Evolutionary conservation across 2,113 vertebrate species (phyloP), one percentile per base, ranked within the genome.

Genomic region (Gymnogyps californianus): DNA sequence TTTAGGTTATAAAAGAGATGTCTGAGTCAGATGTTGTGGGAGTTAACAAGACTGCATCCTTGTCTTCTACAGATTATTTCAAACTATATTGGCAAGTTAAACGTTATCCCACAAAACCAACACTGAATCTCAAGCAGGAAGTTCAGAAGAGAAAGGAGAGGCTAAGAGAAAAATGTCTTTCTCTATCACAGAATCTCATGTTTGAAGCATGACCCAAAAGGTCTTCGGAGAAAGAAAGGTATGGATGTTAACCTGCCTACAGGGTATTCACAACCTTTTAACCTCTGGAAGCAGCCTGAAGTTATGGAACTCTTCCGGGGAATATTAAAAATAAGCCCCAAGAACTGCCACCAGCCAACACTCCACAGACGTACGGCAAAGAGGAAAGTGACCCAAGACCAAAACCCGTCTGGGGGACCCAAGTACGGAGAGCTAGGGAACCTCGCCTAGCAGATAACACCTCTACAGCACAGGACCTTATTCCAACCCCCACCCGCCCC

Each of bases 21-120:
- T 62, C 74, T 58, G 87, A 95, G 93, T 85, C 95, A 96, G 95
- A 91, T 9, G 62, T 36, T 87, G 90, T 79, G 52, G 93, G 92
- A 94, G 84, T 90, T 96, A 87, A 69, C 71, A 79, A 83, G 84
- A 38, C 75, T 57, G 40, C n/a, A 93, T 91, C 87, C 42, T 72
- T 58, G 82, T 74, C 70, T 89, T 85, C 78, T 65, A 69, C 32
- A 52, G 78, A 83, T 91, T 47, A 87, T 72, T 59, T 58, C 21
- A 57, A 95, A 67, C 69, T 82, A 32, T 29, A 78, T 2, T 64
- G 65, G 15, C 77, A 93, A 78, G 55, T 71, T 58, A 66, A 81
- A 66, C 87, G 69, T 83, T 77, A 78, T 11, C 21, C 49, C 81
- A 55, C 59, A 69, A 78, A 87, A 16, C 16, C 44, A 83, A 69